Evolutionary conservation across 2,888 invertebrate species (phyloP).

Genomic region (Lacanobia wlatinum): DNA sequence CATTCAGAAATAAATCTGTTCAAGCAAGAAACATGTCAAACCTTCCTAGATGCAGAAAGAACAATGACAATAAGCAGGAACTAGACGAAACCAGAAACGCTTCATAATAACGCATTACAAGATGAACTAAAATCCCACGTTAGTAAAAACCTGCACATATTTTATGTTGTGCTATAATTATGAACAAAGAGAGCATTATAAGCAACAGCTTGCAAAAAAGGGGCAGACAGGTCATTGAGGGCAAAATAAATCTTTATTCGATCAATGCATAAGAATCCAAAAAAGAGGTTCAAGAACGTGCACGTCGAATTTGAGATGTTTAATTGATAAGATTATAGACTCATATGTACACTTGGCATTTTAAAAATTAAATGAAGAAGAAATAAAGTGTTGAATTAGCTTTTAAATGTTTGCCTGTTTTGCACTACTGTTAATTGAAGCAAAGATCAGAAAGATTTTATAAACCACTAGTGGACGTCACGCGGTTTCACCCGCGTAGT

Average conservation of each 20-base stretch:
- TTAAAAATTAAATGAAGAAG: not conserved
- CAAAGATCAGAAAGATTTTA: not conserved
- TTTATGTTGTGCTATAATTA: conserved; percentile 57
- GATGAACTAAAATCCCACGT: conserved; percentile 65
- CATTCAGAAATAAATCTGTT: conserved; percentile 42
- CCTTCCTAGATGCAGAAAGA: conserved; percentile 55
- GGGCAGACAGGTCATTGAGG: conserved; percentile 50
- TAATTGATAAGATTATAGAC: not conserved
- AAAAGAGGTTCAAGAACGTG: conserved; percentile 38
- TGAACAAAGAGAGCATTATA: conserved; percentile 61
- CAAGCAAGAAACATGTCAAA: conserved; percentile 35
- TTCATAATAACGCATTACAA: conserved; percentile 58
- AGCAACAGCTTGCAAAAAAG: conserved; percentile 52
- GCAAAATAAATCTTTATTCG: conserved; percentile 44
- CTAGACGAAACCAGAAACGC: conserved; percentile 64
- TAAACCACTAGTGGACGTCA: too few relatives aligned
- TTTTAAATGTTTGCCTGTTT: not conserved
- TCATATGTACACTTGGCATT: not conserved
- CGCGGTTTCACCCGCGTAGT: too few relatives aligned
- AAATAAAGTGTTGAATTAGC: too few relatives aligned
- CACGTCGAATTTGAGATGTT: conserved; percentile 5
- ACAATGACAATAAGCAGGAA: conserved; percentile 65
- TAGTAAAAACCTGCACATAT: conserved; percentile 60
- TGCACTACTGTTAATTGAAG: not conserved
- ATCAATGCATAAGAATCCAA: conserved; percentile 50